These are phyloP conservation scores for Alexandromys fortis DNA, from an alignment of 2,113 vertebrate species.

Conservation along the genomic window DNA sequence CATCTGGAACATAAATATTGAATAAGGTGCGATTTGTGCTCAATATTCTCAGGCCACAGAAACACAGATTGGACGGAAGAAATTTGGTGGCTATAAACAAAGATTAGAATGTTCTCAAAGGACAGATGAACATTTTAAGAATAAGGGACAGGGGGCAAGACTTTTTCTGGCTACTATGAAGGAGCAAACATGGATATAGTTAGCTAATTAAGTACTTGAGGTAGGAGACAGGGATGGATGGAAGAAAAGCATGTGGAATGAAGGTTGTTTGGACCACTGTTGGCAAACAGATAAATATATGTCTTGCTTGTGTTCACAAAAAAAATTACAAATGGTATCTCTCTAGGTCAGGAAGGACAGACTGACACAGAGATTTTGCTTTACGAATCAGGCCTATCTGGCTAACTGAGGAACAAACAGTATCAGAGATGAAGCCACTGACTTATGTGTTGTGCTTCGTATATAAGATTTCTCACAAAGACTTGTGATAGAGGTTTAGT, in stretches of 20 bases:
- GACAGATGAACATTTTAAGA: background rate
- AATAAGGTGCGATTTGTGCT: background rate
- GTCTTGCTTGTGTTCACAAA: background rate
- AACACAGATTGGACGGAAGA: background rate
- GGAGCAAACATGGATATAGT: background rate
- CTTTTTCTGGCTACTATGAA: background rate
- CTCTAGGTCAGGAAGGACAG: background rate
- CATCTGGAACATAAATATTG: background rate
- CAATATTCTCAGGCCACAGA: background rate
- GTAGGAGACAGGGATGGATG: background rate
- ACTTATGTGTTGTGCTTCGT: background rate
- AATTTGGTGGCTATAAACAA: background rate
- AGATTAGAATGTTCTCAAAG: background rate
- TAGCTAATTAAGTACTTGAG: background rate
- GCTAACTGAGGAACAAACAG: background rate
- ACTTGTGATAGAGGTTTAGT: background rate
- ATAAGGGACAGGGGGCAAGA: background rate
- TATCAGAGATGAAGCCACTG: background rate
- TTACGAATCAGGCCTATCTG: background rate
- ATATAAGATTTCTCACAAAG: background rate
- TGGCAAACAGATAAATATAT: background rate
- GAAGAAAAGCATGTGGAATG: background rate
- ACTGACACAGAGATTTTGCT: background rate
- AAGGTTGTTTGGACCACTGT: background rate
- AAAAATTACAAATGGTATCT: background rate